Evolutionary conservation across 2,797 vertebrate species (phyloP), one percentile per base, ranked within the genome.

Genomic region (Picus viridis): DNA sequence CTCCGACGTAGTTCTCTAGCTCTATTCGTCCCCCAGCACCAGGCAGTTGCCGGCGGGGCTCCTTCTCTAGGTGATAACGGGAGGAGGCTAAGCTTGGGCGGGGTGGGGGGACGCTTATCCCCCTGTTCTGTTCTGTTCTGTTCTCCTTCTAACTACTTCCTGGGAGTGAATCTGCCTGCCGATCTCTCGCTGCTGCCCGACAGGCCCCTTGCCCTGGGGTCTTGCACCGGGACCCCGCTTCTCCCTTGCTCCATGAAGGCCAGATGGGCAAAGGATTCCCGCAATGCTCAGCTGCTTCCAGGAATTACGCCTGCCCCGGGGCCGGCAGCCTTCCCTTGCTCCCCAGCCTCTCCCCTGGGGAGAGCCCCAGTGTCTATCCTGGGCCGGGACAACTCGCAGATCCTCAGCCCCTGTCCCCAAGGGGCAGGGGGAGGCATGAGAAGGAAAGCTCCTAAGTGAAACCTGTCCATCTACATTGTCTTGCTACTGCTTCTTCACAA

Each of bases 391-490:
- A 41, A 4, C 18, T 9, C 4, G 1, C 16, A 10, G 36, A 5
- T 32, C 11, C n/a, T 30, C 27, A 49, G 45, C 4, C n/a, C 20
- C 36, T 7, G 16, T 4, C 41, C 23, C 36, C 41, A 6, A 29
- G 17, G 47, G 16, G n/a, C 7, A 7, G 2, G 24, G 2, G 2
- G 19, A 23, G 22, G 6, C 45, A 36, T 19, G 9, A 43, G 51
- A 12, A 69, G 34, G 53, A 74, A 76, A 62, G 12, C 4, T 81
- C 36, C 57, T 43, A 36, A 7, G 12, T 24, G 5, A 45, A 68
- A 27, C 2, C 0, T 65, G 23, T 65, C 57, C 41, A 2, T 56
- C 23, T 7, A 9, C 6, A 5, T 78, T 1, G 0, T 11, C 69
- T 57, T 57, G 58, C 22, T 67, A 0, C 18, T 22, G 20, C n/a